Evolutionary conservation across 2,113 vertebrate species (phyloP).

Genomic region (Hiodon tergisus): DNA sequence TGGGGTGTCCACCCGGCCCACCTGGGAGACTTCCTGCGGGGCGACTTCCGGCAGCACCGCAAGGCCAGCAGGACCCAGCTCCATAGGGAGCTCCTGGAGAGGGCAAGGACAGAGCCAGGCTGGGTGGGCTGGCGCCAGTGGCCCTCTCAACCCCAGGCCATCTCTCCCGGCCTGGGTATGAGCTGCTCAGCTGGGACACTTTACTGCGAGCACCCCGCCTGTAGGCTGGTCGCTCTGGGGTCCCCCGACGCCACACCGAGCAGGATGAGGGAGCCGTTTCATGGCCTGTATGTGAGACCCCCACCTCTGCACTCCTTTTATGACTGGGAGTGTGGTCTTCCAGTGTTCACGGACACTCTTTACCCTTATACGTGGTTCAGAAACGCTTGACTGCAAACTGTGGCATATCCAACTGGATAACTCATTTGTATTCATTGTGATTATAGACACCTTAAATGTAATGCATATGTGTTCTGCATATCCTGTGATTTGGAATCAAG

Average conservation of each 20-base stretch:
- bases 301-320: constrained; percentile 1
- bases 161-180: no score
- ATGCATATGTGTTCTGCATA: no score
- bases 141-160: constrained; percentile 10
- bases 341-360: constrained; percentile 1
- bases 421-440: neutral
- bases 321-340: constrained; percentile 20
- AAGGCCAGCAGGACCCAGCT: constrained; percentile 36
- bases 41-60: constrained; percentile 52
- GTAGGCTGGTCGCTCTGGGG: constrained; percentile 1
- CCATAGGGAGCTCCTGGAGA: constrained; percentile 23
- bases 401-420: neutral
- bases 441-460: no score
- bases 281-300: constrained; percentile 20
- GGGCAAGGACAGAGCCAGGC: neutral
- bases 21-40: constrained; percentile 39
- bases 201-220: neutral
- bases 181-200: neutral
- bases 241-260: neutral
- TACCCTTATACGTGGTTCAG: neutral
- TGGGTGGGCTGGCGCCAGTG: constrained; percentile 7
- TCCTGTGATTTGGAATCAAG: no score
- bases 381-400: neutral
- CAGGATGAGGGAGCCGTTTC: constrained; percentile 16
- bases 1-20: constrained; percentile 53